These are phyloP conservation scores for Podabrus alpinus DNA, from an alignment of 2,888 invertebrate species.

Conservation along the genomic window DNA sequence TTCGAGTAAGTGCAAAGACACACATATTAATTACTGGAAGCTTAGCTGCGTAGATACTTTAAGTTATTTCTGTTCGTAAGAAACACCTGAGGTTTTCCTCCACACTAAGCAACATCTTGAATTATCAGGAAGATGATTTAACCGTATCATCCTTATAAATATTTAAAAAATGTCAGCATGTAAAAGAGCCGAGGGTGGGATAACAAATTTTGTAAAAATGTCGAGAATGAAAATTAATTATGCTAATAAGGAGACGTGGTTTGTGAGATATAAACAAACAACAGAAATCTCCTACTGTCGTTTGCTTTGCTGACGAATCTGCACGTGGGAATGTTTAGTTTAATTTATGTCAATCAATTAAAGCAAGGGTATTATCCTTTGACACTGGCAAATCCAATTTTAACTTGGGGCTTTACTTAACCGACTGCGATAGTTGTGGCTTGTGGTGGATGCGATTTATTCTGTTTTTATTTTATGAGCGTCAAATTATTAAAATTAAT, in stretches of 20 bases:
- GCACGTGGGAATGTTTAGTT: not conserved
- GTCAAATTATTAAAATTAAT: not conserved
- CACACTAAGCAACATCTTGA: constrained; percentile 1
- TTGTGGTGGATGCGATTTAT: not conserved
- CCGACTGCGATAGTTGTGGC: not conserved
- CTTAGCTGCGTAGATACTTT: constrained; percentile 18
- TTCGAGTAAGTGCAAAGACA: too few relatives aligned
- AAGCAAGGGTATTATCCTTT: not conserved
- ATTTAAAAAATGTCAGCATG: not conserved
- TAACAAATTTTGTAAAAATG: too few relatives aligned
- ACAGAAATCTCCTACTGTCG: not conserved
- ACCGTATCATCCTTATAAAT: not conserved
- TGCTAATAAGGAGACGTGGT: not conserved
- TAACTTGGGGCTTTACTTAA: not conserved
- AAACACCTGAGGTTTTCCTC: constrained; percentile 23
- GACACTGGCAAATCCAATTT: not conserved
- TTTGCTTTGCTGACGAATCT: not conserved
- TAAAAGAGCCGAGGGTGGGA: not conserved
- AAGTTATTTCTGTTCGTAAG: constrained; percentile 19
- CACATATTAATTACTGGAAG: constrained; percentile 25
- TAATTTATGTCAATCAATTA: not conserved
- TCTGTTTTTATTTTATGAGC: not conserved
- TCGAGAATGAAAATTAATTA: not conserved
- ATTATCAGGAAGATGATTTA: not conserved
- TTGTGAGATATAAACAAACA: not conserved